Base-by-base conservation (phyloP, 2,113 vertebrate species). In the Chloropsis cyanopogon region DNA sequence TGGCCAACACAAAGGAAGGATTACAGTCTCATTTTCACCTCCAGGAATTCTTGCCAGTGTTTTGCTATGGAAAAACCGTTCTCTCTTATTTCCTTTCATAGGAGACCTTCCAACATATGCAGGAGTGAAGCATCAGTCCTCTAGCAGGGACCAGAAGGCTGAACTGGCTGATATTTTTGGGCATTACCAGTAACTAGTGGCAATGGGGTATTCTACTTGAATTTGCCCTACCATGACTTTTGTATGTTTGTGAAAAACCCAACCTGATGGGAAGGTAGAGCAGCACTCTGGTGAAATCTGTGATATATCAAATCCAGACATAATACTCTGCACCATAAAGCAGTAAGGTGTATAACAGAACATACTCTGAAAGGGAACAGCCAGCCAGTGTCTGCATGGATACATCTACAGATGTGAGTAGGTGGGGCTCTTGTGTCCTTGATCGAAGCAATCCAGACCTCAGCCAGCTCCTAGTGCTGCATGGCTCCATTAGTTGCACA, bases 41-140 rank as follows among this genome's bases (percentile, higher is more conserved):
- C 87, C 68, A 88, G 44, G 31, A 86, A 86, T 61, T 70, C 37
- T 42, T 93, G 77, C 91, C 86, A 92, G 39, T 42, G 37, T 81
- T 96, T 84, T 78, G 28, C 85, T 93, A 63, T 24, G 85, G 88
- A 96, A 94, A 96, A 96, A 81, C 8, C 6, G 2, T 49, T 91
- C 76, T 73, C 41, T 82, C 7, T 64, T 68, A 56, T 13, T 76
- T 86, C 69, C 68, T 90, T 92, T 75, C 56, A 33, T 2, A 92
- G 22, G 31, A 93, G 7, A 44, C 39, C 28, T 93, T 93, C 79
- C 79, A 95, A 71, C 4, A 64, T 82, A 18, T 53, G 52, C 41
- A 86, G 20, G 6, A 37, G 8, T 26, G 15, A 18, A 92, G 11
- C 9, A 28, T 6, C 13, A 88, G 22, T 52, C 35, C 57, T 81